phyloP scores from a whole-genome alignment of 2,797 vertebrate species.

The Macroramphosus scolopax region DNA sequence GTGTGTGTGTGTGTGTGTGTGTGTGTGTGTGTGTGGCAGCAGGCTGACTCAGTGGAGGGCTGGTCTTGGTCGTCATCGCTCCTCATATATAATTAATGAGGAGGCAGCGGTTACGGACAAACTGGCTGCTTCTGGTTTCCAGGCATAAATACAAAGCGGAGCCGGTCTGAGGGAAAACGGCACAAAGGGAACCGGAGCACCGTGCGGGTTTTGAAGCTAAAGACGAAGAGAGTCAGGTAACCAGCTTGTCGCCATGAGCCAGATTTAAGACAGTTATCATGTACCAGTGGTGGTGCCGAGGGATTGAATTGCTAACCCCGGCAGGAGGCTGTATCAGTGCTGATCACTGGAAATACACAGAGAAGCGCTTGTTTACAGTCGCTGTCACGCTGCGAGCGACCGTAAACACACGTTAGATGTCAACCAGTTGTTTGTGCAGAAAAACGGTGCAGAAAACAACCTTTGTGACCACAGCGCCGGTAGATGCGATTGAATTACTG shows the following conservation, averaged over 20 bases:
- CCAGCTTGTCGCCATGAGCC: background rate
- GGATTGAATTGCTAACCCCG: no score
- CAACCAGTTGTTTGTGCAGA: slow-evolving; percentile 16
- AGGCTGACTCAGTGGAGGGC: slow-evolving; percentile 33
- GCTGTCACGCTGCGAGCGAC: slow-evolving; percentile 2
- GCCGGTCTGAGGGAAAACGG: slow-evolving; percentile 60
- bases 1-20: background rate
- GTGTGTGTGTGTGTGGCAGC: background rate
- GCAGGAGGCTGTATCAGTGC: background rate
- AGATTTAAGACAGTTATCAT: no score
- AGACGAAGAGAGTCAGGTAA: slow-evolving; percentile 82
- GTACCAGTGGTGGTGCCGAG: no score
- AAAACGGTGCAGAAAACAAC: background rate
- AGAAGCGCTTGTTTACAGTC: slow-evolving; percentile 7
- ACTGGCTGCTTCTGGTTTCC: slow-evolving; percentile 87
- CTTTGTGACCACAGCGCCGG: no score
- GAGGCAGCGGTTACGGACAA: slow-evolving; percentile 69
- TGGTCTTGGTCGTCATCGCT: slow-evolving; percentile 57
- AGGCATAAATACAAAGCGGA: slow-evolving; percentile 79
- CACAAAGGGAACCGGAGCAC: slow-evolving; percentile 69
- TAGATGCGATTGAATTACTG: no score
- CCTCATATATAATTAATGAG: slow-evolving; percentile 76
- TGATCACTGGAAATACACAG: slow-evolving; percentile 10
- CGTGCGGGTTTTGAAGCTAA: slow-evolving; percentile 61
- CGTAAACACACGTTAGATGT: slow-evolving; percentile 5